Evolutionary conservation across 37 sponge, comb jelly and placozoan species (phyloP).

Genomic region (Chondrilla cf. caribensis): DNA sequence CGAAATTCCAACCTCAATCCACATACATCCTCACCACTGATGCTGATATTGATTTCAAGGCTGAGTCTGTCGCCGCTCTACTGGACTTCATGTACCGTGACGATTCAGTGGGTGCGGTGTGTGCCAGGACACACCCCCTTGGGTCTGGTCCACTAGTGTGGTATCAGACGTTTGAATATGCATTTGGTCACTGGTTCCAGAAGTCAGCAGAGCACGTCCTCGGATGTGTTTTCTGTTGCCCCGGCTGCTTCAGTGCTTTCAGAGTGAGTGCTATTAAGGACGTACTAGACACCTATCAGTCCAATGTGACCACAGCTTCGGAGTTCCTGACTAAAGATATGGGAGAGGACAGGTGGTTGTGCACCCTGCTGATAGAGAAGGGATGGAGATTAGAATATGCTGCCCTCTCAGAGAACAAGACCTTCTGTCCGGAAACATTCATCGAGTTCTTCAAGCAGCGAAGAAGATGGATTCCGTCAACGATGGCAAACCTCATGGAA

Average conservation of each 20-base stretch:
- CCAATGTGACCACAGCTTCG: constrained; percentile 45
- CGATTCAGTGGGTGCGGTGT: constrained; percentile 72
- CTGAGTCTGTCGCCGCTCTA: constrained; percentile 67
- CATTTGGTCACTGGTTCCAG: constrained; percentile 86
- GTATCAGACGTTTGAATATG: constrained; percentile 91
- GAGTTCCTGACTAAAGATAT: constrained; percentile 92
- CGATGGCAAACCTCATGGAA: constrained; percentile 74
- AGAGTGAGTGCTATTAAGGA: constrained; percentile 66
- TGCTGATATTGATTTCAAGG: constrained; percentile 85
- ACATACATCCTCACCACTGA: constrained; percentile 93
- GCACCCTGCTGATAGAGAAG: constrained; percentile 80
- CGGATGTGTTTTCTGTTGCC: constrained; percentile 88
- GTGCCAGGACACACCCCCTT: constrained; percentile 82
- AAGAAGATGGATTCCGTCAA: constrained; percentile 86
- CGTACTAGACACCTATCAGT: constrained; percentile 60
- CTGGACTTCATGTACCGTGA: constrained; percentile 73
- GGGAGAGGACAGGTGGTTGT: constrained; percentile 96
- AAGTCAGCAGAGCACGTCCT: constrained; percentile 80
- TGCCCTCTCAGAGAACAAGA: constrained; percentile 70
- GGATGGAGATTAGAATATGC: constrained; percentile 84
- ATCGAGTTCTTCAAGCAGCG: constrained; percentile 89
- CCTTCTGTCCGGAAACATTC: constrained; percentile 74
- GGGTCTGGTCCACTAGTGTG: constrained; percentile 80
- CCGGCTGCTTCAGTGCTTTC: constrained; percentile 86
- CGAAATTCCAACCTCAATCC: constrained; percentile 33